Evolutionary conservation across 2,888 invertebrate species (phyloP), one percentile per base, ranked within the genome.

Genomic region (Amitus sp.): DNA sequence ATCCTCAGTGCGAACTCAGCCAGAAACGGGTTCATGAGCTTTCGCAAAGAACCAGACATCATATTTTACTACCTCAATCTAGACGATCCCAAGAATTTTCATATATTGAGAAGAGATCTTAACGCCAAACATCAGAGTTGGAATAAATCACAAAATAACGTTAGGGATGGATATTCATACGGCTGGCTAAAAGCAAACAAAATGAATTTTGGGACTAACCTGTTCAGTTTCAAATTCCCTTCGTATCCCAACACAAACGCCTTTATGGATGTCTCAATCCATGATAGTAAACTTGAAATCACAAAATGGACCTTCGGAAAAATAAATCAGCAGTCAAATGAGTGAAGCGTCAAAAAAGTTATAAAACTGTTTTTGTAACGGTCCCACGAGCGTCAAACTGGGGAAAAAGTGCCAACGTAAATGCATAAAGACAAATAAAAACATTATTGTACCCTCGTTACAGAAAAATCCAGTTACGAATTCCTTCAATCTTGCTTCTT

Each of bases 41-140:
- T 56, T 5, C 20, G 28, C 2, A 13, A 23, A 1, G 60, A 60
- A 17, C 30, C 49, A 2, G 12, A 42, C 2, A 7, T 30, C 7
- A 12, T 60, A 13, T 64, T 62, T 23, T 7, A 53, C 0, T 23
- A 30, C 2, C 12, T 61, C 2, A 50, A 54, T 4, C 12, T 64
- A 6, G 4, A 7, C 10, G 9, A 54, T 0, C 13, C 28, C 0
- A 12, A 53, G 0, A 62, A 54, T 19, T 55, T 27, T n/a, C 65
- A 50, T 19, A 47, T 67, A 5, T n/a, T 67, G n/a, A 65, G 58
- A 2, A 63, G 65, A 0, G 67, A 67, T 12, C 10, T 63, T 0
- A 67, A 67, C 10, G 55, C 51, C 0, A 51, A 55, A 3, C 58
- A 58, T 20, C 7, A 43, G 0, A n/a, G 17, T 0, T 67, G 65